Base-by-base conservation (phyloP, 1,140 invertebrate species). In the Zaprionus africanus region DNA sequence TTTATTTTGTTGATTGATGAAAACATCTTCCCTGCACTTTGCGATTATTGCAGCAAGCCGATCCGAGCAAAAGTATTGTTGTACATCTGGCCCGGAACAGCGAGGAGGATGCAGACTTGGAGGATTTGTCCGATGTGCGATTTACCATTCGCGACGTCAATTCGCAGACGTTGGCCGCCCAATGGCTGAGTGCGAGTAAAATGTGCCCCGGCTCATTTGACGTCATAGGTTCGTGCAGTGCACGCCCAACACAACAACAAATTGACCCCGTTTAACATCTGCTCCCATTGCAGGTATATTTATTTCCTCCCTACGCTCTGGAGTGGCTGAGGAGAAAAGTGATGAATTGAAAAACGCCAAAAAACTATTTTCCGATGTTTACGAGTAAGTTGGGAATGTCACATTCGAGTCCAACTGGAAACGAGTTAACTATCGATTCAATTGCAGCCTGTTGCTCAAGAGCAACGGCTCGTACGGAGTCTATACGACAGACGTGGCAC, bases 181-280 rank as follows among this genome's bases (percentile, higher is more conserved):
- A 92, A 66, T 92, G 91, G 91, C 64, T 91, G 0, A 88, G 83
- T 49, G 91, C 91, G 2, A 82, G 81, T 36, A 92, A 91, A 90
- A 92, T 92, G 91, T 90, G 87, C 61, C 91, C 91, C 26, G 91
- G 91, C 43, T 92, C 91, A 31, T 92, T 92, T 76, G 81, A 81
- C 72, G 91, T 92, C 38, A 83, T 92, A 67, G 91, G 91, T 92
- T 65, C 61, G 73, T 63, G 53, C 17, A 7, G 13, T 43, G 66
- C 7, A 11, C 22, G 24, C 61, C 17, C 41, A 46, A 63, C 4
- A 36, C 22, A 19, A 38, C 46, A 64, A 26, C 15, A 11, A 5
- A 12, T 36, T 59, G 12, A 62, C 38, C 41, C 19, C 56, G 58
- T 53, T 60, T 41, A 7, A 17, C 19, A 6, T 7, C 6, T 26